These are phyloP conservation scores for Trichonephila inaurata DNA, from an alignment of 1,140 invertebrate genomes.

Conservation along the genomic window DNA sequence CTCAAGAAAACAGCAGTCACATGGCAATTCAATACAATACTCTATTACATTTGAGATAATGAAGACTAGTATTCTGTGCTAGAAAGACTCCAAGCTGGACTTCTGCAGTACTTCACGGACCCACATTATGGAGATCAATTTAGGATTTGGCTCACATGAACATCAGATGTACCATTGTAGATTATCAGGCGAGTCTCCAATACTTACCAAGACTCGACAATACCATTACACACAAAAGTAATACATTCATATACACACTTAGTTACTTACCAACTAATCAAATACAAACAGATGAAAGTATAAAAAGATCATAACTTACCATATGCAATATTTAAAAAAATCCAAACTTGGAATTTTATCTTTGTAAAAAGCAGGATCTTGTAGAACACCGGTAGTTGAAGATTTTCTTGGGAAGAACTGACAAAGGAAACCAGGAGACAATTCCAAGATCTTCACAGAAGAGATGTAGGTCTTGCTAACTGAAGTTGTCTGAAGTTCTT, in stretches of 20 bases:
- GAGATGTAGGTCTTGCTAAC: background rate
- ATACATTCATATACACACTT: background rate
- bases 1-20: constrained; percentile 44
- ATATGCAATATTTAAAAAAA: background rate
- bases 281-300: background rate
- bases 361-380: background rate
- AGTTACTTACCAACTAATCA: constrained; percentile 26
- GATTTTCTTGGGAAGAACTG: background rate
- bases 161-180: background rate
- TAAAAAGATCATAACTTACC: constrained; percentile 1
- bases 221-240: background rate
- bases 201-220: constrained; percentile 20
- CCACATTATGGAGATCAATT: no score
- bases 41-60: no score
- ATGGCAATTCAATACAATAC: constrained; percentile 1
- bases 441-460: background rate
- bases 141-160: background rate
- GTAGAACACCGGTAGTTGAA: background rate
- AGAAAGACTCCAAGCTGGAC: no score
- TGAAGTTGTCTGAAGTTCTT: constrained; percentile 12
- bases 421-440: background rate
- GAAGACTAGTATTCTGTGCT: background rate
- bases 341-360: constrained; percentile 8
- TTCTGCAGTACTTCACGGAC: no score
- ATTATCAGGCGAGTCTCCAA: background rate